Conservation (phyloP, 2,888 invertebrate genomes). For the Epinotia ramella region DNA sequence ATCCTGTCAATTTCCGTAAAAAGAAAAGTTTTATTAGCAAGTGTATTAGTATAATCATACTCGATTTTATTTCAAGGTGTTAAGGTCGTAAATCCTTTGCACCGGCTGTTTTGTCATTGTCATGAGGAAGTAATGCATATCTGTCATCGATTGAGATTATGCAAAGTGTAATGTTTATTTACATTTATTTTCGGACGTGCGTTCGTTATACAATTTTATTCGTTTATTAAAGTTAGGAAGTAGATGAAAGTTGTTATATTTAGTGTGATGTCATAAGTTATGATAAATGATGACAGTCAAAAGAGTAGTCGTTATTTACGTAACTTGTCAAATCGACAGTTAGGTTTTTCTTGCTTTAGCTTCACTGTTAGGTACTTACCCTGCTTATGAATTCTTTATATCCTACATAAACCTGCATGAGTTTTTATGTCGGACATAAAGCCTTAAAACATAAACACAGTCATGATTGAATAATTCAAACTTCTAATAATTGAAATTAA, state of each 20-base stretch:
- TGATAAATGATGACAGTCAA: neutral
- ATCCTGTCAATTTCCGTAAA: constrained; percentile 10
- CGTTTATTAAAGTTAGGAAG: constrained; percentile 8
- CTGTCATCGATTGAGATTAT: constrained; percentile 34
- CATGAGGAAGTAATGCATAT: constrained; percentile 18
- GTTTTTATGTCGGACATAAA: no score
- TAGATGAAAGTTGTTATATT: constrained; percentile 22
- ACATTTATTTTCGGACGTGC: constrained; percentile 8
- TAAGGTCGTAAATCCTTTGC: constrained; percentile 6
- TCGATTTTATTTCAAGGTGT: neutral
- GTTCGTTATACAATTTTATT: constrained; percentile 19
- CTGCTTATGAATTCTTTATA: no score
- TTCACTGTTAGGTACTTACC: no score
- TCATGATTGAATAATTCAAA: no score
- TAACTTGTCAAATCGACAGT: neutral
- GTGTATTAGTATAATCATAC: neutral
- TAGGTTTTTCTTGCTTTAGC: neutral
- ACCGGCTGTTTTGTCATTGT: neutral
- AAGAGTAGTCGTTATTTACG: neutral
- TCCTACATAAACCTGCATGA: no score
- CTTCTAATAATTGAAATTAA: no score
- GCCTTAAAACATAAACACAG: no score
- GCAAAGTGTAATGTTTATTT: constrained; percentile 35
- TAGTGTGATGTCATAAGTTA: constrained; percentile 4
- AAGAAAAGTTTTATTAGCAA: constrained; percentile 33